Percentiles rank a stretch among this genome's conserved stretches.
These are phyloP conservation scores for Amphilophus citrinellus DNA, from an alignment of 2,113 vertebrate species.

Conservation along the genomic window DNA sequence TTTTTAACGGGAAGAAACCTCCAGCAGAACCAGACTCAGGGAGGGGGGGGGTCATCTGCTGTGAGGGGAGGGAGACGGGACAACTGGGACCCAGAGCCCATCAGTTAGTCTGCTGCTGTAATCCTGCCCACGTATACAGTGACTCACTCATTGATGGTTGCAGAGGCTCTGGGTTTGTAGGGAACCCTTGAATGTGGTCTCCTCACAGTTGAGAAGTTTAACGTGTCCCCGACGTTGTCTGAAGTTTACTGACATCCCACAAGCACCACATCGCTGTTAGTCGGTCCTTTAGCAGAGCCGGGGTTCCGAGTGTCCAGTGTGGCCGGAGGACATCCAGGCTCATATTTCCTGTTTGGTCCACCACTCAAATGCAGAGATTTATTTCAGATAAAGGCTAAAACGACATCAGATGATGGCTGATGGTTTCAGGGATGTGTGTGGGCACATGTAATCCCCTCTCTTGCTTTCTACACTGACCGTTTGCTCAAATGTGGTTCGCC, in stretches of 20 bases:
- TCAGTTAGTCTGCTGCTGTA: background rate
- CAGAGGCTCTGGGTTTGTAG: background rate
- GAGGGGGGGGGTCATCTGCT: too few relatives aligned
- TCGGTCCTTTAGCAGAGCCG: accelerated
- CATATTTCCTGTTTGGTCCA: background rate
- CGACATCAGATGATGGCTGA: background rate
- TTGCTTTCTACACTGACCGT: background rate
- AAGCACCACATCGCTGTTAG: background rate
- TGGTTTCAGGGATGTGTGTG: background rate
- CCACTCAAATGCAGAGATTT: too few relatives aligned
- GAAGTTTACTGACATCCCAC: background rate
- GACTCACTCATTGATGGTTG: accelerated
- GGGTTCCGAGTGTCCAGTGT: background rate
- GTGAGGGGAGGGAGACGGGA: too few relatives aligned
- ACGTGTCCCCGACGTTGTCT: background rate
- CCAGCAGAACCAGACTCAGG: too few relatives aligned
- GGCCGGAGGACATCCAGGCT: background rate
- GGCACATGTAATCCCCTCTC: background rate
- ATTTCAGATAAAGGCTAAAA: background rate
- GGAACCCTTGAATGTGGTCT: background rate
- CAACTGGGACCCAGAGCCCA: background rate
- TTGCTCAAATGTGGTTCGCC: background rate
- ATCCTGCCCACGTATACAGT: background rate
- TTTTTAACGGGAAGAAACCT: too few relatives aligned
- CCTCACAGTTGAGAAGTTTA: too few relatives aligned